A percentile compares a stretch with the other conserved stretches of the same genome.
Evolutionary conservation across 2,888 invertebrate species (phyloP).

Genomic region (Blastobasis lacticolella): DNA sequence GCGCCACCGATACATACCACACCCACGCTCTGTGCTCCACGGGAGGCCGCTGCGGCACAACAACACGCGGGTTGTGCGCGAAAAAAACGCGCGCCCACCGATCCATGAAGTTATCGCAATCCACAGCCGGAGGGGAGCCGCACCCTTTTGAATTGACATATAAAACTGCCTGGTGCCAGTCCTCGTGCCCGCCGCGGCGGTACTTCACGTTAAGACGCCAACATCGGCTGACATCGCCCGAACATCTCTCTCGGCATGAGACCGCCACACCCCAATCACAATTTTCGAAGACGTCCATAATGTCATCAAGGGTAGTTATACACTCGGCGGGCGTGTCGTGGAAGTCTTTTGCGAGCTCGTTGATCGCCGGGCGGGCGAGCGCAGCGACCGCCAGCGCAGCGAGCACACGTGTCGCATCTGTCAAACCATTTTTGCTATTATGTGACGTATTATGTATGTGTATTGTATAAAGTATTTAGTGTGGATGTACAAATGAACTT

Average conservation of each 20-base stretch:
- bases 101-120: conserved; percentile 86
- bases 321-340: conserved; percentile 83
- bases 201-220: conserved; percentile 80
- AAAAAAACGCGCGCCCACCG: conserved; percentile 79
- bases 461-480: too few species aligned
- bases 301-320: conserved; percentile 80
- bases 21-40: conserved; percentile 88
- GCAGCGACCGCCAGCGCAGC: too few species aligned
- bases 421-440: too few species aligned
- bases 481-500: too few species aligned
- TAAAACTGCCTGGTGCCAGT: conserved; percentile 76
- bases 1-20: conserved; percentile 87
- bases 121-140: conserved; percentile 85
- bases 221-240: conserved; percentile 83
- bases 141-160: conserved; percentile 89
- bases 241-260: conserved; percentile 86
- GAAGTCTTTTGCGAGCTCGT: conserved; percentile 82
- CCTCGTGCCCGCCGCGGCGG: conserved; percentile 24
- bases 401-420: too few species aligned
- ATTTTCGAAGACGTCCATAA: conserved; percentile 82
- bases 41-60: conserved; percentile 87
- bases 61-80: conserved; percentile 86
- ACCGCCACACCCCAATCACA: conserved; percentile 78
- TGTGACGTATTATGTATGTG: too few species aligned
- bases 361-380: too few species aligned